These are phyloP conservation scores for Nylanderia fulva DNA, from an alignment of 1,140 invertebrate genomes.

Conservation along the genomic window DNA sequence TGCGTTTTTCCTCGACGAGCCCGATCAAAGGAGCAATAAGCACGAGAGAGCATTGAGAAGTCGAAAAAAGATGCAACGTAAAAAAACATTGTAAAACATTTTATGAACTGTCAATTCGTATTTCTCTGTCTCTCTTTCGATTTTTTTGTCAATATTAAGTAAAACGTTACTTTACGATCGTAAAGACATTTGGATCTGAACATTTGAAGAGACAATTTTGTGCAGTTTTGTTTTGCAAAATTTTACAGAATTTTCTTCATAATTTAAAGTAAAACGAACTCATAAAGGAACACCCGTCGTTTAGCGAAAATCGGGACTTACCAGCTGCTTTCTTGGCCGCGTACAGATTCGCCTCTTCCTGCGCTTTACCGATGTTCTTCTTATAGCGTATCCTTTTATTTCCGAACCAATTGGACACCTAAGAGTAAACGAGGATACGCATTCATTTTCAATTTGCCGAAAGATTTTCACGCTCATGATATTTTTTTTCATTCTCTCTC, in stretches of 20 bases:
- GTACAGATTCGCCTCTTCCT: constrained; percentile 99
- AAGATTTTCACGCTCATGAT: not conserved
- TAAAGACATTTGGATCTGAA: not conserved
- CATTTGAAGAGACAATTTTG: not conserved
- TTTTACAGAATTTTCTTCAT: constrained; percentile 24
- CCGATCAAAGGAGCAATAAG: constrained; percentile 27
- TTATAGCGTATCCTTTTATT: constrained; percentile 99
- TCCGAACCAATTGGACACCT: constrained; percentile 99
- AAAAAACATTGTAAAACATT: constrained; percentile 47
- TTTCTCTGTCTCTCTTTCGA: not conserved
- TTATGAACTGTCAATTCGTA: constrained; percentile 8
- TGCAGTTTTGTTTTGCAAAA: not conserved
- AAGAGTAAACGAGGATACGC: not conserved
- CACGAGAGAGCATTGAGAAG: constrained; percentile 42
- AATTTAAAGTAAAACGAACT: constrained; percentile 60
- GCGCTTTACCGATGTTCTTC: constrained; percentile 99
- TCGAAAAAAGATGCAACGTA: constrained; percentile 15
- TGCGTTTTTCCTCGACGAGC: constrained; percentile 10
- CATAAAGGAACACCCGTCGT: constrained; percentile 69
- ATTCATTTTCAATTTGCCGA: constrained; percentile 16
- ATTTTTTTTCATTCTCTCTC: too few species aligned
- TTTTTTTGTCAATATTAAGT: not conserved
- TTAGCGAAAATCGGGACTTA: constrained; percentile 83
- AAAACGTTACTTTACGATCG: not conserved
- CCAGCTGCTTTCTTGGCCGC: constrained; percentile 99